Conservation (phyloP, 2,888 invertebrate species). For the Monoplex corrugatus region DNA sequence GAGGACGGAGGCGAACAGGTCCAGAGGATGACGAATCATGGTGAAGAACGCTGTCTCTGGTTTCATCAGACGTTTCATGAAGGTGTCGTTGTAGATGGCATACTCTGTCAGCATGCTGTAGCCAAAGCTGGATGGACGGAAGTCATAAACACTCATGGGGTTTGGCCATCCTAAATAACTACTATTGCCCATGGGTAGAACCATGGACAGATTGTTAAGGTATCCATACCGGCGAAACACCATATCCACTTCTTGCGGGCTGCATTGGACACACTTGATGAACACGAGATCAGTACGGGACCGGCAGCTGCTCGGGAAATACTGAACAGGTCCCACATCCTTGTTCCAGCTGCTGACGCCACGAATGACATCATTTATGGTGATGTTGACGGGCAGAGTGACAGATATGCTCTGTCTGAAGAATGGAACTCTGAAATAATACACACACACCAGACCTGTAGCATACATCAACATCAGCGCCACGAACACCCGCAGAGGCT, state of each 20-base stretch:
- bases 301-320: constrained; percentile 35
- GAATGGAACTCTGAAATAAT: not conserved
- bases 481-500: not conserved
- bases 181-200: constrained; percentile 70
- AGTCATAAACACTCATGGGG: constrained; percentile 66
- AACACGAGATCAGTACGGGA: constrained; percentile 72
- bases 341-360: constrained; percentile 22
- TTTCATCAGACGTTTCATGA: constrained; percentile 74
- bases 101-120: constrained; percentile 78
- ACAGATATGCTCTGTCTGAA: not conserved
- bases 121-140: constrained; percentile 66
- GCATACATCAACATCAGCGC: not conserved
- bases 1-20: constrained; percentile 75
- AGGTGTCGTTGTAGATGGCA: constrained; percentile 72
- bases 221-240: constrained; percentile 76
- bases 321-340: not conserved
- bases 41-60: constrained; percentile 71
- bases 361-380: constrained; percentile 9
- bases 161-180: constrained; percentile 79
- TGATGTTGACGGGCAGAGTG: not conserved
- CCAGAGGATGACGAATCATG: constrained; percentile 77
- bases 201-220: constrained; percentile 72
- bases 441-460: not conserved
- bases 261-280: constrained; percentile 80
- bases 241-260: constrained; percentile 75